Base-by-base conservation (phyloP, 2,888 invertebrate species). In the Pollenia griseotomentosa region DNA sequence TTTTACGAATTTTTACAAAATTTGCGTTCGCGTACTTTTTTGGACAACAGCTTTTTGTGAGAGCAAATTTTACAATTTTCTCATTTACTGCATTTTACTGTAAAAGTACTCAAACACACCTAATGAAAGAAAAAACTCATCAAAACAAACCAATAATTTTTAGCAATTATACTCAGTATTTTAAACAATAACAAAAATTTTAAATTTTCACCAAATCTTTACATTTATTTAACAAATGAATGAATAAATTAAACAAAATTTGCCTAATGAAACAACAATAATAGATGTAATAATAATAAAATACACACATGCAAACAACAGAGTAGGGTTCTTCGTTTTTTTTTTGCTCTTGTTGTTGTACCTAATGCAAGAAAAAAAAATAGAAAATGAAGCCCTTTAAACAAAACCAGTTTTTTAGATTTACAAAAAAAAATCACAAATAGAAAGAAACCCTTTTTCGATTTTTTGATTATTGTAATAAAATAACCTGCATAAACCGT, bases 401-500 rank as follows among this genome's bases (percentile, higher is more conserved):
- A 14, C 44, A 55, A 66, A 53, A 79, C 70, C 57, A 77, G 53
- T 82, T 78, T 74, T 42, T 71, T 57, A n/a, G 5, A 51, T 63
- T 75, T 48, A 80, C 63, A 80, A 59, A 19, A 51, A 48, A 84
- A 83, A 81, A 85, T 70, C 78, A 59, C 61, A 66, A 42, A 79
- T 59, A 84, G 70, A 84, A 70, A 33, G 33, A 33, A 87, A 84
- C 87, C 87, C 84, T 84, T 86, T 81, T 77, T 68, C 16, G 12
- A 16, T n/a, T 48, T 46, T 51, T 59, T 59, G 14, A 9, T 33
- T 73, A n/a, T 68, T 68, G 4, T 33, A 77, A 77, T 59, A 77
- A 85, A 80, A 83, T 83, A 85, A 88, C 85, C 85, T 88, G 88
- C 88, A 88, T 88, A 88, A 85, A 83, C 82, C 66, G 83, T 75